Conservation (phyloP, 2,797 vertebrate genomes). For the Enteromius fasciolatus region DNA sequence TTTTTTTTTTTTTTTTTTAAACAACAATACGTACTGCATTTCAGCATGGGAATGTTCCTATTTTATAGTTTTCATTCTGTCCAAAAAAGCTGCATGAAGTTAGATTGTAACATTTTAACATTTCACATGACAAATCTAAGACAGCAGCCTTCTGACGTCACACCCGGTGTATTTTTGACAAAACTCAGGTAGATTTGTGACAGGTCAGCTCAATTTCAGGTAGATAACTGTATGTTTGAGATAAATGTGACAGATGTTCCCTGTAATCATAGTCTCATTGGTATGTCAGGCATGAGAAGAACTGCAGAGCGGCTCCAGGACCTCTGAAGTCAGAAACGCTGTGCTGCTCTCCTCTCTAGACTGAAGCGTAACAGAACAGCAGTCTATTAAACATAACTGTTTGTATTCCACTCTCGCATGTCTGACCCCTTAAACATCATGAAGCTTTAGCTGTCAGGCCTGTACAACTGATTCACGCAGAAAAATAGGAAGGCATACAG, state of each 20-base stretch:
- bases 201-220: constrained; percentile 37
- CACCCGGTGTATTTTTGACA: not conserved
- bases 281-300: constrained; percentile 22
- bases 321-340: not conserved
- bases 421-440: not conserved
- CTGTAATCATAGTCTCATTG: constrained; percentile 26
- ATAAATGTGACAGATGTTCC: constrained; percentile 42
- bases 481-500: not conserved
- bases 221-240: constrained; percentile 16
- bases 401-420: not conserved
- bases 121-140: constrained; percentile 3
- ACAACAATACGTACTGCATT: not conserved
- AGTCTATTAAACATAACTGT: not conserved
- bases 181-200: not conserved
- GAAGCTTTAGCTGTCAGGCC: constrained; percentile 1
- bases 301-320: not conserved
- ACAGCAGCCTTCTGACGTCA: constrained; percentile 8
- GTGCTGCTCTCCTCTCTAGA: not conserved
- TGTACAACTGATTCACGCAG: not conserved
- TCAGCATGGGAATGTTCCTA: not conserved
- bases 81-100: not conserved
- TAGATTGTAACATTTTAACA: not conserved
- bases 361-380: not conserved
- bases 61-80: not conserved
- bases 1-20: too few species aligned